Evolutionary conservation across 2,113 vertebrate genomes (phyloP).

Genomic region (Geococcyx californianus): DNA sequence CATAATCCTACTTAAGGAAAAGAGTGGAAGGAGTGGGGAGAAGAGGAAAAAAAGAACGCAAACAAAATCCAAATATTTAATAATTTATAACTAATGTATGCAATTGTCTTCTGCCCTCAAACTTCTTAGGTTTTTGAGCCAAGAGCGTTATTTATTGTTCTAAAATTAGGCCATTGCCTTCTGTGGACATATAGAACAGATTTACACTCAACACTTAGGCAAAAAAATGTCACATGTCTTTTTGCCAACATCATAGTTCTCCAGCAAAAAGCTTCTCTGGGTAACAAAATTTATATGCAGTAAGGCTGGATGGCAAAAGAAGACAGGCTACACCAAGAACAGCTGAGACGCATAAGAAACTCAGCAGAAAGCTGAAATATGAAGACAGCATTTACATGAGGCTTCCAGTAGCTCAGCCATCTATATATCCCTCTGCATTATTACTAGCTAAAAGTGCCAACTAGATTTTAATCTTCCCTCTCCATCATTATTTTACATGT

Average conservation of each 20-base stretch:
- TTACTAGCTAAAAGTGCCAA: background rate
- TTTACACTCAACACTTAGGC: background rate
- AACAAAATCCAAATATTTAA: background rate
- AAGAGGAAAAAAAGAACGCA: background rate
- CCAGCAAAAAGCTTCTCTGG: background rate
- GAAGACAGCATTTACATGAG: background rate
- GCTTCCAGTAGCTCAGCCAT: background rate
- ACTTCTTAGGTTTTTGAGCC: background rate
- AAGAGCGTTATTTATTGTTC: background rate
- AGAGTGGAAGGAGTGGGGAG: accelerated
- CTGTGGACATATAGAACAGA: background rate
- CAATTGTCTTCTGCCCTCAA: background rate
- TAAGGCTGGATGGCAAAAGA: background rate
- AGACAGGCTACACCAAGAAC: background rate
- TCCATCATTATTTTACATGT: background rate
- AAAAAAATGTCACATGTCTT: background rate
- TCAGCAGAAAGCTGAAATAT: background rate
- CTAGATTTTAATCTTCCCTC: background rate
- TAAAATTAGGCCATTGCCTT: background rate
- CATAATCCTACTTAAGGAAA: background rate
- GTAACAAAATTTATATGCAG: background rate
- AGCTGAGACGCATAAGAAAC: background rate
- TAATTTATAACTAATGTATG: background rate
- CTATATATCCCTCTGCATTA: background rate
- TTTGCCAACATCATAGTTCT: background rate